Base-by-base conservation (phyloP, 2,113 vertebrate species). In the Gorsachius goisagi region DNA sequence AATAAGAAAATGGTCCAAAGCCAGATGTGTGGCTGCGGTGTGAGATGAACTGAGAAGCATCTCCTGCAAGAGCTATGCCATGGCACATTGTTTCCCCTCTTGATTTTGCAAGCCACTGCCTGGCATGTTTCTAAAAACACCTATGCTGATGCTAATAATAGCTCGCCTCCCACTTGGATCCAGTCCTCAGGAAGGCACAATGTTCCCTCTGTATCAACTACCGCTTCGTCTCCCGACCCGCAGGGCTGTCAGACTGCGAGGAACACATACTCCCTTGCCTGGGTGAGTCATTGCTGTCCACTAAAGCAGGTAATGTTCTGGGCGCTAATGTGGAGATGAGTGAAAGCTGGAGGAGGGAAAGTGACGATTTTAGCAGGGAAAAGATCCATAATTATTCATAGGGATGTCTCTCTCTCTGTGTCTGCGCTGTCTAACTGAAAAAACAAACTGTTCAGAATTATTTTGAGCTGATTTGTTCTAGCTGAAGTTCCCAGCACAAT, bases 381-480 rank as follows among this genome's bases (percentile, higher is more conserved):
- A 75, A 58, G 53, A 60, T 35, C 52, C 69, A 26, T 33, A 23
- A 47, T 72, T 80, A 72, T 75, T 85, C 79, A 62, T 10, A 69
- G 68, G 21, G 79, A 52, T 67, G 17, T 78, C 63, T 75, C 33
- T 76, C 37, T 76, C 37, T 28, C 60, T 39, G 64, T 91, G 27
- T 50, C 58, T 89, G 80, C 66, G 39, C n/a, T 8, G 22, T 35
- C 73, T 44, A 41, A 37, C 80, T 49, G 84, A n/a, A 72, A 56
- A 86, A 52, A 12, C 69, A 85, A 59, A 69, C 59, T 24, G 66
- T 59, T 86, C 60, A 50, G 59, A 39, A 82, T 44, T 78, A 89
- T 73, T 89, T 53, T 58, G 55, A 73, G 80, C 49, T 78, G 44
- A 59, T 85, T 91, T 78, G 69, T 74, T 73, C 66, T 59, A 53